Percentiles rank a stretch among this genome's conserved stretches.
These are phyloP conservation scores for Sebastes fasciatus DNA, from an alignment of 2,113 vertebrate genomes.

Conservation along the genomic window DNA sequence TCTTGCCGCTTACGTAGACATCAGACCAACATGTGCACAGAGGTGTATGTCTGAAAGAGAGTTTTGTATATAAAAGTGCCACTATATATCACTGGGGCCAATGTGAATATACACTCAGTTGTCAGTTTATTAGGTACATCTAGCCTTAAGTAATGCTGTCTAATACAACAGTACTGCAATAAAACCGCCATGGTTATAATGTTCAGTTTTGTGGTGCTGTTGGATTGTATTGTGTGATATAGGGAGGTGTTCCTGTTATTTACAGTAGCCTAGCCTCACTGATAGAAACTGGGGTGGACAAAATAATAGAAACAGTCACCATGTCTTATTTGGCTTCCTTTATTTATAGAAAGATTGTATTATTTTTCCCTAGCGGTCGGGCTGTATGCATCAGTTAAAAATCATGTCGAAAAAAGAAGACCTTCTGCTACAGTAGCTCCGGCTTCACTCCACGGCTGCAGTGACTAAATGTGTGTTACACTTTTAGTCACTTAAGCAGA, in stretches of 20 bases:
- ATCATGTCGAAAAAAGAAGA: constrained; percentile 46
- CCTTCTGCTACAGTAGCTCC: constrained; percentile 28
- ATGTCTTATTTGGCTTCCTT: constrained; percentile 3
- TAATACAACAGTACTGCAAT: neutral
- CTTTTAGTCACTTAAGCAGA: constrained; percentile 79
- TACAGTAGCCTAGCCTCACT: neutral
- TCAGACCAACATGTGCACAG: neutral
- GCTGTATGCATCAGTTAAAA: constrained; percentile 10
- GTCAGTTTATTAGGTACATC: neutral
- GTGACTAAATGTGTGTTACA: constrained; percentile 70
- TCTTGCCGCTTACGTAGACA: neutral
- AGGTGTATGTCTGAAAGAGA: neutral
- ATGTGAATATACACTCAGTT: neutral
- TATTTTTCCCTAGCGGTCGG: neutral
- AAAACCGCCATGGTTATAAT: neutral
- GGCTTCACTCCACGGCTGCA: constrained; percentile 36
- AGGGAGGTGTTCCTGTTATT: neutral
- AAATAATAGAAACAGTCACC: neutral
- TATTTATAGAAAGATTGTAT: neutral
- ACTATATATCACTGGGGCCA: neutral
- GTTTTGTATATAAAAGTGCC: neutral
- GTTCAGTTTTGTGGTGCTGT: neutral
- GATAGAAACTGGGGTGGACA: neutral
- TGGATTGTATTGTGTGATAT: too few relatives aligned
- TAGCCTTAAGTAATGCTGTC: neutral